Evolutionary conservation across 2,113 vertebrate species (phyloP).

Genomic region (Tragelaphus scriptus): DNA sequence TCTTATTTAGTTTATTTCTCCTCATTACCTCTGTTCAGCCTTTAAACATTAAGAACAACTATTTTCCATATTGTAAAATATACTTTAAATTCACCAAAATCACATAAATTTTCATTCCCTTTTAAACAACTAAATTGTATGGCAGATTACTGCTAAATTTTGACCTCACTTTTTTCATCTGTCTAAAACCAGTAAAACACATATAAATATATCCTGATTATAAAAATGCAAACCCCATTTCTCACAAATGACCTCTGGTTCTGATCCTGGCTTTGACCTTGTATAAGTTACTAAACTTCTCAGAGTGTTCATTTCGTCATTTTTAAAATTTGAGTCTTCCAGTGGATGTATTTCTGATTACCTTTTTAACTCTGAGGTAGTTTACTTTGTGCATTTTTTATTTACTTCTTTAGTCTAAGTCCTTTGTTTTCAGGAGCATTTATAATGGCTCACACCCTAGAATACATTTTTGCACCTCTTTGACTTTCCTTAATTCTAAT

Average conservation of each 20-base stretch:
- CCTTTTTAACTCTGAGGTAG: background rate
- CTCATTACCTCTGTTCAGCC: background rate
- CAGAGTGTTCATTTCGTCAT: background rate
- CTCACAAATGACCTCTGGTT: background rate
- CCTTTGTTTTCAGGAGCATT: background rate
- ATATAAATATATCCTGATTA: conserved; percentile 5
- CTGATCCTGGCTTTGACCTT: background rate
- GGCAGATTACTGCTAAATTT: background rate
- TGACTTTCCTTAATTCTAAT: background rate
- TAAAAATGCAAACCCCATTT: background rate
- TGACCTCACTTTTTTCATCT: background rate
- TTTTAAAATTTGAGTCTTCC: background rate
- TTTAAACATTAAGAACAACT: conserved; percentile 23
- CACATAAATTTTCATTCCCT: background rate
- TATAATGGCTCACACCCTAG: background rate
- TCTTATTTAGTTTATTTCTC: background rate
- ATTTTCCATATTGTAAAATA: background rate
- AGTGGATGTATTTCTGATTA: background rate
- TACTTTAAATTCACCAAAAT: conserved; percentile 19
- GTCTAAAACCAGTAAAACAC: conserved; percentile 38
- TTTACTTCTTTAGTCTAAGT: background rate
- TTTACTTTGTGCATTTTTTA: background rate
- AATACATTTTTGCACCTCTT: background rate
- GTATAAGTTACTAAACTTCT: background rate
- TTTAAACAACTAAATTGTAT: conserved; percentile 16